Evolutionary conservation across 2,797 vertebrate genomes (phyloP).

Genomic region (Myotis vivesi): DNA sequence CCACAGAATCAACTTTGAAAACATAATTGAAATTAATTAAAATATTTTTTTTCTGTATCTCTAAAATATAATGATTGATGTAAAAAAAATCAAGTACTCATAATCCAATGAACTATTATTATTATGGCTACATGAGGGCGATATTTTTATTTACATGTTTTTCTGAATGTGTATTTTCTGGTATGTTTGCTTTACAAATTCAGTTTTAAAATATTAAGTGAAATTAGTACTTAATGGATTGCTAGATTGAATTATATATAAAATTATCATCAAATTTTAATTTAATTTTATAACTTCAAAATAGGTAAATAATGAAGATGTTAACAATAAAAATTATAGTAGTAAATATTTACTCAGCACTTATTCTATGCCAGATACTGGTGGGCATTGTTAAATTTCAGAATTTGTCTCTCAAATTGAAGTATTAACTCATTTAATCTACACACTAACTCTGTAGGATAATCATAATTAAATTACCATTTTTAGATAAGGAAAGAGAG

Average conservation of each 20-base stretch:
- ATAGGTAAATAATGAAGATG: neutral
- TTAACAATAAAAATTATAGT: slow-evolving; percentile 5
- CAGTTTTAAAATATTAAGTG: neutral
- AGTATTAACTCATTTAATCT: neutral
- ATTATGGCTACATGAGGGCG: rapidly evolving
- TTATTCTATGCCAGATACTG: neutral
- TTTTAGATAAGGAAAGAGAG: neutral
- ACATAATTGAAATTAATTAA: neutral
- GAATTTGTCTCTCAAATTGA: neutral
- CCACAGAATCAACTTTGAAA: neutral
- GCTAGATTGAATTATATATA: neutral
- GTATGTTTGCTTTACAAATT: neutral
- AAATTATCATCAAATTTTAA: neutral
- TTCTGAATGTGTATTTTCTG: neutral
- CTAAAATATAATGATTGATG: neutral
- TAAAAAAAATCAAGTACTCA: neutral
- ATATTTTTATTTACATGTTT: neutral
- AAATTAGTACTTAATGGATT: neutral
- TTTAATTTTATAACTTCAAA: neutral
- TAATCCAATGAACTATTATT: neutral
- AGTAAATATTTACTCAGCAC: neutral
- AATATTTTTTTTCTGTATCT: neutral
- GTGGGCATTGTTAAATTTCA: neutral
- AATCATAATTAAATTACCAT: neutral
- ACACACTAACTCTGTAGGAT: neutral